Evolutionary conservation across 2,797 vertebrate species (phyloP).

Genomic region (Hemitrygon akajei): DNA sequence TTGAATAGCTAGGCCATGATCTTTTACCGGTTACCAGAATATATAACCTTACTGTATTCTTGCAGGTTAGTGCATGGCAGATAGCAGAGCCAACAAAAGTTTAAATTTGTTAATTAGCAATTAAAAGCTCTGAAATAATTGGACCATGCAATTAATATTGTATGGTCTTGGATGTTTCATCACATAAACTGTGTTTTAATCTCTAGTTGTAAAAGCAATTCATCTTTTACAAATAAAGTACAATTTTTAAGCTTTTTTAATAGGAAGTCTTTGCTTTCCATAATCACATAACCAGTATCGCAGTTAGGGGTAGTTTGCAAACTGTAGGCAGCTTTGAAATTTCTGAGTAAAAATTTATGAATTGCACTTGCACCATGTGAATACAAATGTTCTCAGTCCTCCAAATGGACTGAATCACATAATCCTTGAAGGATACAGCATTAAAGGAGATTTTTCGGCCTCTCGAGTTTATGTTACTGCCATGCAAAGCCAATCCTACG

Average conservation of each 20-base stretch:
- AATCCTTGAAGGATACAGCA: too few species aligned
- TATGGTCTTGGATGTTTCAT: not conserved
- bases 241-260: too few species aligned
- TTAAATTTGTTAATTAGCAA: too few species aligned
- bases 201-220: not conserved
- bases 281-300: not conserved
- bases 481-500: too few species aligned
- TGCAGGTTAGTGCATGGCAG: too few species aligned
- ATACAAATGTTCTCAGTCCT: not conserved
- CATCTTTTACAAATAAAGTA: not conserved
- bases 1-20: too few species aligned
- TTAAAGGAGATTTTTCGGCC: too few species aligned
- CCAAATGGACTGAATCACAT: not conserved
- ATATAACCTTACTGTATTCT: too few species aligned
- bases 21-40: too few species aligned
- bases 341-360: not conserved
- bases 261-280: not conserved
- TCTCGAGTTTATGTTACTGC: too few species aligned
- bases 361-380: not conserved
- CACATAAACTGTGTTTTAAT: not conserved
- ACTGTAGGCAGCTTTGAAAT: not conserved
- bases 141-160: not conserved
- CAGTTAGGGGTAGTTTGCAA: not conserved
- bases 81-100: too few species aligned
- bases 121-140: not conserved